Percentiles rank a stretch among this genome's conserved stretches.
Evolutionary conservation across 1,140 invertebrate genomes (phyloP).

Genomic region (Megathymus violae): DNA sequence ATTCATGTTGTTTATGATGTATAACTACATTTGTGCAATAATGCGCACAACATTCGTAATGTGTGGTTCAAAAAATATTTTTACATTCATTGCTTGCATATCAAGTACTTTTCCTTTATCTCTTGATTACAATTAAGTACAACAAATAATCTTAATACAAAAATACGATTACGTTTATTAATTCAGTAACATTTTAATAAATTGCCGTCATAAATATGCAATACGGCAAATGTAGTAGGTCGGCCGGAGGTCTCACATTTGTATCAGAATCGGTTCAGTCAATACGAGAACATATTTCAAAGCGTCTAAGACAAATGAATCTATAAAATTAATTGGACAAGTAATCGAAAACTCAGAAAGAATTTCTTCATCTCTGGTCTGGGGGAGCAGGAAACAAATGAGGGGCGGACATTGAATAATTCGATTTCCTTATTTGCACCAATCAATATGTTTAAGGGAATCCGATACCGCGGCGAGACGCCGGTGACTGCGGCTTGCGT

Average conservation of each 20-base stretch:
- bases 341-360: conserved; percentile 84
- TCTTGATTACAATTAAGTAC: not conserved
- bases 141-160: not conserved
- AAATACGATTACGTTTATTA: conserved; percentile 3
- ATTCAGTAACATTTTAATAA: conserved; percentile 25
- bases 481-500: not conserved
- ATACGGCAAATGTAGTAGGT: conserved; percentile 12
- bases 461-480: conserved; percentile 48
- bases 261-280: conserved; percentile 23
- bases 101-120: no score
- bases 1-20: no score
- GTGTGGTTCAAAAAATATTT: no score
- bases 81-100: no score
- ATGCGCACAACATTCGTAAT: no score
- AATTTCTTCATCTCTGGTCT: conserved; percentile 81
- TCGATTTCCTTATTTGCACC: conserved; percentile 83
- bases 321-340: conserved; percentile 84
- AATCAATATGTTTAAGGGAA: conserved; percentile 80
- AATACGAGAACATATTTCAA: conserved; percentile 63
- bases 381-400: conserved; percentile 80
- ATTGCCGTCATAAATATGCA: conserved; percentile 25
- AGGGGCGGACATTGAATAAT: conserved; percentile 83
- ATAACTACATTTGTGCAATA: no score
- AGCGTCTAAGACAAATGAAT: conserved; percentile 79
- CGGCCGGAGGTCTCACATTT: conserved; percentile 13